Conservation (phyloP, 2,888 invertebrate genomes). For the Hoplodrina blanda region DNA sequence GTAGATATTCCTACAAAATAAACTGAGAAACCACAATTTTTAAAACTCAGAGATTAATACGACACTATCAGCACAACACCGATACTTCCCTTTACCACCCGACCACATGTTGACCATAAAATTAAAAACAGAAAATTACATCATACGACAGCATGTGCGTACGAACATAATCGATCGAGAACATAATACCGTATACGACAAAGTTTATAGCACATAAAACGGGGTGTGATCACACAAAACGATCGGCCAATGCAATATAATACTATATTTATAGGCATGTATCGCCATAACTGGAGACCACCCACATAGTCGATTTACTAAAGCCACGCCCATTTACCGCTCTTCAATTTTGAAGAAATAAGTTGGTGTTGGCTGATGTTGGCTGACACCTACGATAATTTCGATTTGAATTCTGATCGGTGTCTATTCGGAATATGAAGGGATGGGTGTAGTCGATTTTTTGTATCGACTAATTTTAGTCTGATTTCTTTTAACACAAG, state of each 20-base stretch:
- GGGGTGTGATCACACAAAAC: slow-evolving; percentile 79
- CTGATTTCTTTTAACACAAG: not conserved
- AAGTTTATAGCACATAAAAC: slow-evolving; percentile 79
- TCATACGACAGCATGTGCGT: slow-evolving; percentile 37
- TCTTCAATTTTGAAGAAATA: slow-evolving; percentile 83
- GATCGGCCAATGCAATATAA: slow-evolving; percentile 74
- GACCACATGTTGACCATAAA: slow-evolving; percentile 26
- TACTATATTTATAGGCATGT: slow-evolving; percentile 81
- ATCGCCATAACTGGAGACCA: slow-evolving; percentile 78
- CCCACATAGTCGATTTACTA: slow-evolving; percentile 80
- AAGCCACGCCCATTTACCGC: slow-evolving; percentile 80
- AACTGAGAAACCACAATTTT: not conserved
- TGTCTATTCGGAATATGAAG: slow-evolving; percentile 21
- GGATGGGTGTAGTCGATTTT: slow-evolving; percentile 31
- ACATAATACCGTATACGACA: slow-evolving; percentile 65
- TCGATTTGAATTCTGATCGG: slow-evolving; percentile 33
- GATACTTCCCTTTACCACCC: not conserved
- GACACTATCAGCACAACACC: not conserved
- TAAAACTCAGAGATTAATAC: not conserved
- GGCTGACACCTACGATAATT: slow-evolving; percentile 66
- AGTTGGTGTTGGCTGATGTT: slow-evolving; percentile 59
- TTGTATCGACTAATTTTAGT: slow-evolving; percentile 10
- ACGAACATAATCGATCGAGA: slow-evolving; percentile 55
- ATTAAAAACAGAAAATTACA: slow-evolving; percentile 45
- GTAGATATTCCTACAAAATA: not conserved